phyloP scores from a whole-genome alignment of 2,113 vertebrate genomes.

The Mellivora capensis region DNA sequence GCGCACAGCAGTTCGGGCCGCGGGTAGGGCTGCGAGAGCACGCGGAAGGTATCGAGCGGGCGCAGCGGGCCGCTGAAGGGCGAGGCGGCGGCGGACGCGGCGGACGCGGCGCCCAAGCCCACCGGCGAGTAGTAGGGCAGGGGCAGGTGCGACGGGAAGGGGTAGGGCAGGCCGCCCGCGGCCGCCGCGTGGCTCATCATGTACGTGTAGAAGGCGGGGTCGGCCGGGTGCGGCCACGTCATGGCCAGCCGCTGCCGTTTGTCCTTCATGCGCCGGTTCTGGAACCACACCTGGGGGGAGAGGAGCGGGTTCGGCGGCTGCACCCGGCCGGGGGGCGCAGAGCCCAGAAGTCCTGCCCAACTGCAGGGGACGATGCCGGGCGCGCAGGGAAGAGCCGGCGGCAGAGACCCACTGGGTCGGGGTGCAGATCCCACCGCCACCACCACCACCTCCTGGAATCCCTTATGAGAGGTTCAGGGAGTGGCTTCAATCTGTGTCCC shows the following conservation, averaged over 20 bases:
- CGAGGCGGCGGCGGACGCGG: constrained; percentile 81
- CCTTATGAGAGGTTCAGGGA: not conserved
- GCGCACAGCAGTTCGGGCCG: constrained; percentile 97
- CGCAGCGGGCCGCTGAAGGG: constrained; percentile 93
- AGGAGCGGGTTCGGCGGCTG: not conserved
- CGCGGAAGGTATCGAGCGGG: constrained; percentile 95
- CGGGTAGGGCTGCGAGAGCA: constrained; percentile 96
- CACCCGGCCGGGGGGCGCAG: not conserved
- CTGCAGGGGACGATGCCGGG: not conserved
- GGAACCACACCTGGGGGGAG: constrained; percentile 95
- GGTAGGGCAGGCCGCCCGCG: constrained; percentile 95
- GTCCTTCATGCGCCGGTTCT: constrained; percentile 99
- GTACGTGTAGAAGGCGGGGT: constrained; percentile 98
- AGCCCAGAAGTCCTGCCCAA: not conserved
- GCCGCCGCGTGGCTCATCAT: constrained; percentile 99
- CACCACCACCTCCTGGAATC: not conserved
- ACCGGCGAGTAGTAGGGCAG: constrained; percentile 97
- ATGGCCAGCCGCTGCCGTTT: constrained; percentile 97
- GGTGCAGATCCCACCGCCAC: not conserved
- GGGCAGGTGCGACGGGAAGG: constrained; percentile 96
- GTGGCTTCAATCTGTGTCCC: not conserved
- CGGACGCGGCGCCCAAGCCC: constrained; percentile 88
- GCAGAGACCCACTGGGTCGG: not conserved
- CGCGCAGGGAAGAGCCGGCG: not conserved
- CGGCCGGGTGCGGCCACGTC: constrained; percentile 98